A percentile compares a stretch with the other conserved stretches of the same genome.
These are phyloP conservation scores for Anthoscopus minutus DNA, from an alignment of 2,113 vertebrate species.

Conservation along the genomic window DNA sequence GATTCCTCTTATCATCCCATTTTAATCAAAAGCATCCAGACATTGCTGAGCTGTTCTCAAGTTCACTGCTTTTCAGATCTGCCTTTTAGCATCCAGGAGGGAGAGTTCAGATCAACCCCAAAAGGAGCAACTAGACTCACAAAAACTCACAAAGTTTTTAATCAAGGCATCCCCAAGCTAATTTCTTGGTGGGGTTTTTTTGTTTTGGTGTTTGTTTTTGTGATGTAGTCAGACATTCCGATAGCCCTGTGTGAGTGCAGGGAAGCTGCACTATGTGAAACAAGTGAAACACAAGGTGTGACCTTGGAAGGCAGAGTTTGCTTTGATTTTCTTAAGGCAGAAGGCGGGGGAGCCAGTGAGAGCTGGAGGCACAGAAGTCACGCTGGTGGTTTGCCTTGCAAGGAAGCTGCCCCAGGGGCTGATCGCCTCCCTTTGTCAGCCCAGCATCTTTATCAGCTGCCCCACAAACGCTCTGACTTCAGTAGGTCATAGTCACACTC, in stretches of 20 bases:
- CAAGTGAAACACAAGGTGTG: not conserved
- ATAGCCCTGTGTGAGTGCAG: not conserved
- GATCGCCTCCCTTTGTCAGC: accelerated
- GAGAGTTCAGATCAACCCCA: not conserved
- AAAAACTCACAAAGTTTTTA: not conserved
- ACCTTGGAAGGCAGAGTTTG: not conserved
- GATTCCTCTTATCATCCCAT: not conserved
- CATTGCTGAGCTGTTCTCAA: not conserved
- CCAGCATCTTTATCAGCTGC: not conserved
- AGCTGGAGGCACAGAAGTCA: not conserved
- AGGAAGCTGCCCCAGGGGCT: not conserved
- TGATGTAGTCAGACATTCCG: accelerated
- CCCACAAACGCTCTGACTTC: not conserved
- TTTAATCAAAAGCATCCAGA: not conserved
- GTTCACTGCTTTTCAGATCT: not conserved
- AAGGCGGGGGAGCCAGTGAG: not conserved
- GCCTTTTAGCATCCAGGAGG: not conserved
- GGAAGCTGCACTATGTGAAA: not conserved
- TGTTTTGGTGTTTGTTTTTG: not conserved
- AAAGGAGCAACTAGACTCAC: not conserved
- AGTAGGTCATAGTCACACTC: accelerated
- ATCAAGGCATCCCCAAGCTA: not conserved
- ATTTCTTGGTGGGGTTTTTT: not conserved
- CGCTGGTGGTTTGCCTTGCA: not conserved
- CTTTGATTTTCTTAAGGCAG: not conserved